phyloP scores from a whole-genome alignment of 2,888 invertebrate species.

The Lasioglossum lativentre region DNA sequence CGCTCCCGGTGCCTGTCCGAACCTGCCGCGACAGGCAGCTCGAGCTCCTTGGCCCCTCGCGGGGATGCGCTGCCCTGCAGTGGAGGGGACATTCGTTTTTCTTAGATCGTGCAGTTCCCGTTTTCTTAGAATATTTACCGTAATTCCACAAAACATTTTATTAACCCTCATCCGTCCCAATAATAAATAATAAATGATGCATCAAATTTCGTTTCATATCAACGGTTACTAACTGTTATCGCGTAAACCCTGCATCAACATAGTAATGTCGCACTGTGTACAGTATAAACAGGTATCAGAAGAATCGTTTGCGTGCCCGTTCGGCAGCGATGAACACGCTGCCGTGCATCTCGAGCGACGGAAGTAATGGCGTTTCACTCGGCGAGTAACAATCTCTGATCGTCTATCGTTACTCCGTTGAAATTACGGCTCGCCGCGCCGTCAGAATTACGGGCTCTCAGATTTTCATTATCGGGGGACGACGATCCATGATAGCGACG shows the following conservation, averaged over 20 bases:
- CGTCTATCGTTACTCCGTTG: slow-evolving; percentile 39
- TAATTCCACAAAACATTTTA: no score
- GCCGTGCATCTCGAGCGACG: neutral
- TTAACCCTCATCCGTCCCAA: no score
- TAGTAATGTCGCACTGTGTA: neutral
- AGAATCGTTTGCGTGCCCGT: neutral
- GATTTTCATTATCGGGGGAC: slow-evolving; percentile 59
- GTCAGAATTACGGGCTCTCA: slow-evolving; percentile 46
- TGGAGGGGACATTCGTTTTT: no score
- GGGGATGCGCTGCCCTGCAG: no score
- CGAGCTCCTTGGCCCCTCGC: no score
- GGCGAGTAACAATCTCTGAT: slow-evolving; percentile 35
- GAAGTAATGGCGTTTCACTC: slow-evolving; percentile 22
- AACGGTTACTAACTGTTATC: neutral
- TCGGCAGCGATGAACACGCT: slow-evolving; percentile 11
- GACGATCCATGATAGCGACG: slow-evolving; percentile 56
- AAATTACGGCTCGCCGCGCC: slow-evolving; percentile 45
- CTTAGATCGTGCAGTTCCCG: no score
- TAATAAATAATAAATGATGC: no score
- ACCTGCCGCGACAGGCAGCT: no score
- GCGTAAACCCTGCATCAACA: neutral
- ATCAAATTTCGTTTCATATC: neutral
- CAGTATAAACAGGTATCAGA: neutral
- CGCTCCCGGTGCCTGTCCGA: no score
- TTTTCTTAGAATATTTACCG: no score